These are phyloP conservation scores for Nomada ferruginata DNA, from an alignment of 2,888 invertebrate species.

Conservation along the genomic window DNA sequence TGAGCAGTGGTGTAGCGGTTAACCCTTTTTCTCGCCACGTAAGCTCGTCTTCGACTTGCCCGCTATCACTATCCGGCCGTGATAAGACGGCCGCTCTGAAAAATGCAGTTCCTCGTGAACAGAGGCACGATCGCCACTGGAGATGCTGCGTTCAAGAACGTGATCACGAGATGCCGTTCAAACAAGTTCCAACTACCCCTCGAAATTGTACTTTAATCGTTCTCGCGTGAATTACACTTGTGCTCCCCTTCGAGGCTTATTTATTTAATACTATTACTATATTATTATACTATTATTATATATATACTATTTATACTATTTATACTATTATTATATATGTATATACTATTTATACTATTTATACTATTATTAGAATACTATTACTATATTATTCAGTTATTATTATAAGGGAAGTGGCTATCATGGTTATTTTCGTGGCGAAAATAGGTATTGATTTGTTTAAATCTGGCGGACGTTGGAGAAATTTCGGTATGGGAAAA, in stretches of 20 bases:
- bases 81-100: conserved; percentile 67
- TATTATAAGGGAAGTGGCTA: no score
- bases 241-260: background rate
- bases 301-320: no score
- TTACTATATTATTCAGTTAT: no score
- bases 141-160: conserved; percentile 12
- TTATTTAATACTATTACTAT: background rate
- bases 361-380: no score
- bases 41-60: conserved; percentile 66
- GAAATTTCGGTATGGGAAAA: no score
- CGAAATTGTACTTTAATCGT: background rate
- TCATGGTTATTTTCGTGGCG: no score
- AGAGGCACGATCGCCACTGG: conserved; percentile 33
- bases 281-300: no score
- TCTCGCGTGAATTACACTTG: background rate
- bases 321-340: no score
- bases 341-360: no score
- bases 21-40: conserved; percentile 67
- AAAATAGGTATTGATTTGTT: no score
- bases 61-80: conserved; percentile 61
- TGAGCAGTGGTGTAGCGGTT: conserved; percentile 45
- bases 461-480: no score
- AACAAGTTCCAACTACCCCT: conserved; percentile 9
- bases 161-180: conserved; percentile 8
- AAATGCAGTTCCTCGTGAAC: conserved; percentile 59